Conservation (phyloP, 1,140 invertebrate genomes). For the Marisa cornuarietis region DNA sequence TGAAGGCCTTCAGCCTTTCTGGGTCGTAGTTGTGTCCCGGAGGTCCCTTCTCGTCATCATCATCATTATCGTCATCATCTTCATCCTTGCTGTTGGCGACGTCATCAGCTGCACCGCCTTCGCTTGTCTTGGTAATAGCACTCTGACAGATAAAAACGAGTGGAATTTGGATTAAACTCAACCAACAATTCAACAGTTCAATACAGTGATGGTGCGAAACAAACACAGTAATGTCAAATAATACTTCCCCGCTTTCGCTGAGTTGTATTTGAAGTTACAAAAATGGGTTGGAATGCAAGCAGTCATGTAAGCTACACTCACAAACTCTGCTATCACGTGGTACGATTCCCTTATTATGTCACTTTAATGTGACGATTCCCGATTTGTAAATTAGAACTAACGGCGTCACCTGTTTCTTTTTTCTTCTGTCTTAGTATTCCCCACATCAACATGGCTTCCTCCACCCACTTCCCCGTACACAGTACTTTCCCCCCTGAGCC, state of each 20-base stretch:
- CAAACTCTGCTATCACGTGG: too few relatives aligned
- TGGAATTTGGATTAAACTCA: background rate
- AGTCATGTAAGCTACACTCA: too few relatives aligned
- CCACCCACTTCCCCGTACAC: background rate
- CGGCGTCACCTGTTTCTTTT: too few relatives aligned
- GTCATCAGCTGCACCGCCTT: slow-evolving; percentile 82
- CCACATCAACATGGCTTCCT: background rate
- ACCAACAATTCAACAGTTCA: slow-evolving; percentile 1
- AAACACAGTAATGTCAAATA: background rate
- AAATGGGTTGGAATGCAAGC: too few relatives aligned
- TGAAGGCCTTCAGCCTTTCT: slow-evolving; percentile 95
- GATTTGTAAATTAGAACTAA: too few relatives aligned
- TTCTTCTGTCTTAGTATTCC: background rate
- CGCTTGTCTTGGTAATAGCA: slow-evolving; percentile 71
- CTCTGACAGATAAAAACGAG: slow-evolving; percentile 44
- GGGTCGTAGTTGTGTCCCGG: slow-evolving; percentile 90
- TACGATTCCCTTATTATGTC: too few relatives aligned
- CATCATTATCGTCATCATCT: slow-evolving; percentile 84
- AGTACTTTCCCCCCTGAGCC: background rate
- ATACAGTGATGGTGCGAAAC: background rate
- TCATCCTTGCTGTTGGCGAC: slow-evolving; percentile 76
- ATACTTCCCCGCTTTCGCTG: too few relatives aligned
- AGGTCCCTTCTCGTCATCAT: slow-evolving; percentile 86
- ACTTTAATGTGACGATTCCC: too few relatives aligned
- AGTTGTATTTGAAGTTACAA: too few relatives aligned